Evolutionary conservation across 2,888 invertebrate species (phyloP).

Genomic region (Lasioglossum zephyrum): DNA sequence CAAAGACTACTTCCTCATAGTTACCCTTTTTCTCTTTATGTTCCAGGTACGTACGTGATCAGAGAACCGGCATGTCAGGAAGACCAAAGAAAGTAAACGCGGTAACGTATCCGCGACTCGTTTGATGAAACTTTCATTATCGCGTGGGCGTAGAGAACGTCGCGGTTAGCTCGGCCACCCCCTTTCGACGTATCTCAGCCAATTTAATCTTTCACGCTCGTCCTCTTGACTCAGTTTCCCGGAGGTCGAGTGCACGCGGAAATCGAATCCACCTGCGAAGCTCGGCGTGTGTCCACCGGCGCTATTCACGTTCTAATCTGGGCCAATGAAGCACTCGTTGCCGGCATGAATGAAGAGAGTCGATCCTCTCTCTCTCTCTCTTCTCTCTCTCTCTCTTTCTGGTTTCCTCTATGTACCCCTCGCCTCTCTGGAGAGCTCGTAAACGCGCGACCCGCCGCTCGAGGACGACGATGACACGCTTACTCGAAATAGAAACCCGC

Average conservation of each 20-base stretch:
- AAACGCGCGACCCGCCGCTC: slow-evolving; percentile 44
- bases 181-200: slow-evolving; percentile 30
- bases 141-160: not conserved
- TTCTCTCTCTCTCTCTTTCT: slow-evolving; percentile 9
- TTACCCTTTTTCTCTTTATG: slow-evolving; percentile 5
- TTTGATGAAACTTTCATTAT: slow-evolving; percentile 51
- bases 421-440: slow-evolving; percentile 41
- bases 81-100: slow-evolving; percentile 23
- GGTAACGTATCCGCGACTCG: slow-evolving; percentile 39
- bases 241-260: slow-evolving; percentile 58
- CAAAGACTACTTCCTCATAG: no score
- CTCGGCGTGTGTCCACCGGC: slow-evolving; percentile 59
- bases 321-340: slow-evolving; percentile 76
- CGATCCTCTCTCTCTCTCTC: slow-evolving; percentile 2
- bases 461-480: slow-evolving; percentile 65
- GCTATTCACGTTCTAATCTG: slow-evolving; percentile 77
- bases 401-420: not conserved
- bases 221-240: slow-evolving; percentile 58
- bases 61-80: not conserved
- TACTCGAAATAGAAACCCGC: slow-evolving; percentile 71
- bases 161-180: slow-evolving; percentile 23
- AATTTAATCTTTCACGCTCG: slow-evolving; percentile 61
- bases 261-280: slow-evolving; percentile 67
- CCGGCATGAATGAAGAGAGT: slow-evolving; percentile 71
- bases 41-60: slow-evolving; percentile 45